Evolutionary conservation across 2,888 invertebrate genomes (phyloP).

Genomic region (Tortrix viridana): DNA sequence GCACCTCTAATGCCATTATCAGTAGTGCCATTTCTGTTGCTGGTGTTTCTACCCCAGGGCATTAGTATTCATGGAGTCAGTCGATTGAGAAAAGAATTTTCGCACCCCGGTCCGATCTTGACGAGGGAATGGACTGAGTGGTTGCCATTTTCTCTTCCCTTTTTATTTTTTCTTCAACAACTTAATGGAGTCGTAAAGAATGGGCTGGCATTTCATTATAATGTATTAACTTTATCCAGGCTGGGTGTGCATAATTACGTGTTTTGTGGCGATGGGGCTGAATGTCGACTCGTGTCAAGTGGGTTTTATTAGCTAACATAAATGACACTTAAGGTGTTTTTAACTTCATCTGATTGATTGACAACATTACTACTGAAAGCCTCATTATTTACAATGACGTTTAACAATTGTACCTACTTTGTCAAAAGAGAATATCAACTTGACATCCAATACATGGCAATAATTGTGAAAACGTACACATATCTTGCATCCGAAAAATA

Average conservation of each 20-base stretch:
- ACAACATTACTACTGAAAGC: too few relatives aligned
- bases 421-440: too few relatives aligned
- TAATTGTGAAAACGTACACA: too few relatives aligned
- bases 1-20: slow-evolving; percentile 54
- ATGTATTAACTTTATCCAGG: slow-evolving; percentile 69
- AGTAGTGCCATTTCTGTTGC: slow-evolving; percentile 65
- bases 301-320: background rate
- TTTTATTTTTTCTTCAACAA: slow-evolving; percentile 75
- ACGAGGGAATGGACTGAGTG: slow-evolving; percentile 72
- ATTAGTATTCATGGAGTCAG: slow-evolving; percentile 82
- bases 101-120: slow-evolving; percentile 71
- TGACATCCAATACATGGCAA: too few relatives aligned
- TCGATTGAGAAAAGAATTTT: slow-evolving; percentile 81
- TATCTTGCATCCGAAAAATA: too few relatives aligned
- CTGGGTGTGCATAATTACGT: slow-evolving; percentile 48
- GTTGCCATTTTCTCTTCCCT: slow-evolving; percentile 73
- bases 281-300: slow-evolving; percentile 18
- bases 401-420: too few relatives aligned
- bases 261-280: slow-evolving; percentile 33
- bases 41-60: slow-evolving; percentile 65
- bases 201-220: slow-evolving; percentile 73
- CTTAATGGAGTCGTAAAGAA: slow-evolving; percentile 79
- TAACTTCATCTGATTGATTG: background rate
- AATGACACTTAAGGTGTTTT: background rate
- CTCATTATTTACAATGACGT: too few relatives aligned